Evolutionary conservation across 2,888 invertebrate genomes (phyloP), one percentile per base, ranked within the genome.

Genomic region (Mactromeris polynyma): DNA sequence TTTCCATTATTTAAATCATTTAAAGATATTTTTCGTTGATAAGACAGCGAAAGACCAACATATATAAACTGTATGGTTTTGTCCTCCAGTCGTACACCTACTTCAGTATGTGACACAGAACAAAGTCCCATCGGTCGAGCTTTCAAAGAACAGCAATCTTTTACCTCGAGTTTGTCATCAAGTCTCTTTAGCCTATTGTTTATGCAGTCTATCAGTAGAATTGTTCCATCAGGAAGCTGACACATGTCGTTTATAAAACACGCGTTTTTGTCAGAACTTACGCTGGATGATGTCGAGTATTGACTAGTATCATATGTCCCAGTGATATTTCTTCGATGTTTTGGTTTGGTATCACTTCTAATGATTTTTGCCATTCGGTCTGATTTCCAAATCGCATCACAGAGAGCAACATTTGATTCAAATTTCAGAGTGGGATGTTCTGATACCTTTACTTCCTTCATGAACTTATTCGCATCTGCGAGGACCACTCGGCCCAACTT

Each of bases 181-280:
- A 80, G 80, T 80, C 51, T 42, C 31, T 46, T 51, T 31, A 80
- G 31, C 42, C 19, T 80, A 26, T 51, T 46, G 17, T 80, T 51
- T 1, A 2, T 19, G 31, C 31, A 31, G 51, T 80, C 80, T 2
- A 31, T 46, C 21, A 51, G 40, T 17, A 80, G 4, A 31, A 80
- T 26, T 31, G 46, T 51, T 6, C 80, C 80, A 80, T 80, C 80
- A 0, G 51, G 19, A 0, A 80, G 9, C 9, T 26, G 46, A 19
- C 80, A 80, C 31, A 51, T 46, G 31, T 26, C 51, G 11, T 31
- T 80, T 42, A 51, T 51, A 14, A 11, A 7, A 26, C 17, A 46
- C 1, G 2, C 0, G 6, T 80, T 31, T 40, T n/a, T 21, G n/a
- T 78, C 78, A 7, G n/a, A 2, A 2, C 19, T 36, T 19, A 78